Conservation (phyloP, 2,888 invertebrate genomes). For the Notodonta dromedarius region DNA sequence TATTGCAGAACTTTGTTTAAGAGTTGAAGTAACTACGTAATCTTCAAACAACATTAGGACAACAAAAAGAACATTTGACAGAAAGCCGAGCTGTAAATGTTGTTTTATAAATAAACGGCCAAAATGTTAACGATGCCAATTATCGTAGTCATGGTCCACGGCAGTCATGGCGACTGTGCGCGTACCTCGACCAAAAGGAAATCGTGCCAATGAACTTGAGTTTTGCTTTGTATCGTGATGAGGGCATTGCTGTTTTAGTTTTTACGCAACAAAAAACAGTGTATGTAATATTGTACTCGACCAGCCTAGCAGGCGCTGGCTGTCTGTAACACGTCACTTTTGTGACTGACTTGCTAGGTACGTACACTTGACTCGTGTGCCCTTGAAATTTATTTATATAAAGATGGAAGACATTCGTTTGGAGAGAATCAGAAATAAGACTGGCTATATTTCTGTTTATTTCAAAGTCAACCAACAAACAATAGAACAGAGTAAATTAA, state of each 20-base stretch:
- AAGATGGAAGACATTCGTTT: slow-evolving; percentile 20
- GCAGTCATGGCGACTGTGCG: slow-evolving; percentile 59
- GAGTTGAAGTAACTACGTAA: neutral
- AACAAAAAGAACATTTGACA: too few relatives aligned
- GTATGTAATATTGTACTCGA: slow-evolving; percentile 26
- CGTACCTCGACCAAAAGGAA: slow-evolving; percentile 54
- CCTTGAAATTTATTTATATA: slow-evolving; percentile 38
- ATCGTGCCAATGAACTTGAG: slow-evolving; percentile 77
- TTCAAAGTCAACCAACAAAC: neutral
- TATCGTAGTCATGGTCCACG: slow-evolving; percentile 60
- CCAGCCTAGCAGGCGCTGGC: slow-evolving; percentile 19
- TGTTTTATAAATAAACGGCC: slow-evolving; percentile 31
- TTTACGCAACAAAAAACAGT: slow-evolving; percentile 55
- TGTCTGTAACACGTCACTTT: slow-evolving; percentile 15
- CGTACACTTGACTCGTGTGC: slow-evolving; percentile 39
- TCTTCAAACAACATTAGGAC: too few relatives aligned
- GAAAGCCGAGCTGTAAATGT: slow-evolving; percentile 7
- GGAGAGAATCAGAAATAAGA: slow-evolving; percentile 20
- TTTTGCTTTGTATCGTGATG: slow-evolving; percentile 58
- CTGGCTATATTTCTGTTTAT: neutral
- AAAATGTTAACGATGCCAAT: slow-evolving; percentile 53
- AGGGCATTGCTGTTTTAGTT: slow-evolving; percentile 56
- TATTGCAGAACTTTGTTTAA: neutral
- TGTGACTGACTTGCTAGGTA: slow-evolving; percentile 29
- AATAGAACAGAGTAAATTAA: neutral